A percentile compares a stretch with the other conserved stretches of the same genome.
These are phyloP conservation scores for Drosophila algonquin DNA, from an alignment of 2,888 invertebrate genomes.

Conservation along the genomic window DNA sequence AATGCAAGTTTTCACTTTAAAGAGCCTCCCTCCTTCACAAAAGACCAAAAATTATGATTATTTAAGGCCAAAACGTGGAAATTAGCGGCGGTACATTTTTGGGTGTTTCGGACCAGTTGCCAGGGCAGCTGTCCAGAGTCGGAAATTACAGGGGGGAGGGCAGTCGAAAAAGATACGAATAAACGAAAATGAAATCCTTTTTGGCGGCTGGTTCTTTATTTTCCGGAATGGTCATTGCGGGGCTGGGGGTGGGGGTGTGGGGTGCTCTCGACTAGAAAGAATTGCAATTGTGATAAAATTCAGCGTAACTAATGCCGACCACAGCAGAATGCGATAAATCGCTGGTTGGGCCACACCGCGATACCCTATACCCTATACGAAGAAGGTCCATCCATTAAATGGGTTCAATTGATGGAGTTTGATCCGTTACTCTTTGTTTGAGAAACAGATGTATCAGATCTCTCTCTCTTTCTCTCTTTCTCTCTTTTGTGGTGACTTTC, in stretches of 20 bases:
- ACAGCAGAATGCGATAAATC: slow-evolving; percentile 78
- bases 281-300: slow-evolving; percentile 79
- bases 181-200: slow-evolving; percentile 20
- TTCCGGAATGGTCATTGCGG: slow-evolving; percentile 27
- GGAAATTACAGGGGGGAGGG: not conserved
- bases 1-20: slow-evolving; percentile 39
- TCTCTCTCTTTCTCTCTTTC: no score
- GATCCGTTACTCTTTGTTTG: no score
- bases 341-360: slow-evolving; percentile 53
- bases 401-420: not conserved
- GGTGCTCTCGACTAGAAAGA: slow-evolving; percentile 53
- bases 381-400: slow-evolving; percentile 20
- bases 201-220: slow-evolving; percentile 5
- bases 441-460: no score
- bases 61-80: slow-evolving; percentile 58
- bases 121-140: slow-evolving; percentile 51
- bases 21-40: slow-evolving; percentile 37
- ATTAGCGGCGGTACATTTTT: slow-evolving; percentile 48
- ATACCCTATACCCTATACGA: slow-evolving; percentile 47
- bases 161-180: slow-evolving; percentile 33
- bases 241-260: not conserved
- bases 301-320: slow-evolving; percentile 79
- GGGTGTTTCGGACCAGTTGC: slow-evolving; percentile 58
- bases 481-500: no score
- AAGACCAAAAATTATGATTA: slow-evolving; percentile 70